These are phyloP conservation scores for Drosophila takahashii DNA, from an alignment of 1,140 invertebrate genomes.

Conservation along the genomic window DNA sequence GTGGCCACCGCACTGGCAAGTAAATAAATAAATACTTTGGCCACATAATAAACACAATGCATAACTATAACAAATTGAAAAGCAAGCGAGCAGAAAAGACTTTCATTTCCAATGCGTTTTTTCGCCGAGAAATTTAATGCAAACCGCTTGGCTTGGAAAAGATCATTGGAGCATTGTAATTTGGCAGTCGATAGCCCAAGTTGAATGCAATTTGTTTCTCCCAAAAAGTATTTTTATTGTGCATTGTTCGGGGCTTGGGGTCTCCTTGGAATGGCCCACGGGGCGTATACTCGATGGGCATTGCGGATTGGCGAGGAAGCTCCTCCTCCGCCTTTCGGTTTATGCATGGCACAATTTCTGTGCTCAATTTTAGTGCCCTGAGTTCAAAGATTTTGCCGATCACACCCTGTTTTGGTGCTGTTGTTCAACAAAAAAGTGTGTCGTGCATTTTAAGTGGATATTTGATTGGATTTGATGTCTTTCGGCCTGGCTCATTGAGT, in stretches of 20 bases:
- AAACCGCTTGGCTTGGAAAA: conserved; percentile 37
- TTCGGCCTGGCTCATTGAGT: conserved; percentile 20
- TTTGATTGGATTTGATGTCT: conserved; percentile 60
- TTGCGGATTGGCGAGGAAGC: conserved; percentile 39
- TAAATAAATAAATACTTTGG: conserved; percentile 27
- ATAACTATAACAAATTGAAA: conserved; percentile 75
- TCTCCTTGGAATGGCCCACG: conserved; percentile 33
- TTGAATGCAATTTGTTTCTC: conserved; percentile 32
- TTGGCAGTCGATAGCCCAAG: conserved; percentile 39
- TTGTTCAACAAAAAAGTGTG: conserved; percentile 58
- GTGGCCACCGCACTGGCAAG: conserved; percentile 24
- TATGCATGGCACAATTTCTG: conserved; percentile 55
- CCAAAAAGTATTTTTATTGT: conserved; percentile 44
- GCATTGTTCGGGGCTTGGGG: conserved; percentile 53
- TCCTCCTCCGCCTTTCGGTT: conserved; percentile 32
- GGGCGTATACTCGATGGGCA: conserved; percentile 49
- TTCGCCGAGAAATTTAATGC: conserved; percentile 25
- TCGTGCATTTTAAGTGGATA: conserved; percentile 73
- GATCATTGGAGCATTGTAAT: conserved; percentile 68
- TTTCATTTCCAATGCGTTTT: conserved; percentile 74
- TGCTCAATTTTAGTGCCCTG: conserved; percentile 7
- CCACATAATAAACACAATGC: conserved; percentile 51
- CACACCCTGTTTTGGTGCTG: conserved; percentile 46
- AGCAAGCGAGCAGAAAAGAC: conserved; percentile 47
- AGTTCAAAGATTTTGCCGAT: conserved; percentile 62